These are phyloP conservation scores for Discoglossus pictus DNA, from an alignment of 2,797 vertebrate species.

Conservation along the genomic window DNA sequence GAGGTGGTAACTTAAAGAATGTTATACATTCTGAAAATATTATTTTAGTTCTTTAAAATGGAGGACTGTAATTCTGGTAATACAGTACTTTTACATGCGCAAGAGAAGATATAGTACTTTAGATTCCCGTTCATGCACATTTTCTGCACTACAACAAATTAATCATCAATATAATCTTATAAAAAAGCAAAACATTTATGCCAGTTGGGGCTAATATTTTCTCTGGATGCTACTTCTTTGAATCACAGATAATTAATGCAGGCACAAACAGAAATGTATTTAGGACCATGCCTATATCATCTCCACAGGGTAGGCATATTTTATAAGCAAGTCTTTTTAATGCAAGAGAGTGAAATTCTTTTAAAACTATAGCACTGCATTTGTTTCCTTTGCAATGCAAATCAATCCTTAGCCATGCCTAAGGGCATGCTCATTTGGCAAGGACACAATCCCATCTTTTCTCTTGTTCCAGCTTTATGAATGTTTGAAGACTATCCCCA, in stretches of 20 bases:
- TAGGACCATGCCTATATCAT: not conserved
- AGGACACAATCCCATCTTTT: constrained; percentile 54
- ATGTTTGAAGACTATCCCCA: constrained; percentile 61
- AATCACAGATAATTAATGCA: not conserved
- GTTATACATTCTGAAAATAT: too few relatives aligned
- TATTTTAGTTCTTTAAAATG: too few relatives aligned
- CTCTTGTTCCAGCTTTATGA: constrained; percentile 52
- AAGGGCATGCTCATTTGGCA: constrained; percentile 59
- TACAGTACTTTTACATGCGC: too few relatives aligned
- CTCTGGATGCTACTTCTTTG: too few relatives aligned
- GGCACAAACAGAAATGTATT: constrained; percentile 7
- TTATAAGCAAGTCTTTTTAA: constrained; percentile 42
- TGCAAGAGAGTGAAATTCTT: constrained; percentile 49
- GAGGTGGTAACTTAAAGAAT: too few relatives aligned
- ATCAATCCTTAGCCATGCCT: constrained; percentile 58
- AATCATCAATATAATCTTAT: too few relatives aligned
- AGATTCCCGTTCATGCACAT: too few relatives aligned
- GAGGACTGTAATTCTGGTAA: too few relatives aligned
- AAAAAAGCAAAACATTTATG: too few relatives aligned
- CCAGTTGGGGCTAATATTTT: too few relatives aligned
- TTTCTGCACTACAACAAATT: too few relatives aligned
- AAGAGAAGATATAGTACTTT: too few relatives aligned
- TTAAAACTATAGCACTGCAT: constrained; percentile 53
- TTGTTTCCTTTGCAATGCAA: constrained; percentile 59
- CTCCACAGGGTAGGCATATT: constrained; percentile 32